These are phyloP conservation scores for Lordiphosa andalusiaca DNA, from an alignment of 2,888 invertebrate genomes.

Conservation along the genomic window DNA sequence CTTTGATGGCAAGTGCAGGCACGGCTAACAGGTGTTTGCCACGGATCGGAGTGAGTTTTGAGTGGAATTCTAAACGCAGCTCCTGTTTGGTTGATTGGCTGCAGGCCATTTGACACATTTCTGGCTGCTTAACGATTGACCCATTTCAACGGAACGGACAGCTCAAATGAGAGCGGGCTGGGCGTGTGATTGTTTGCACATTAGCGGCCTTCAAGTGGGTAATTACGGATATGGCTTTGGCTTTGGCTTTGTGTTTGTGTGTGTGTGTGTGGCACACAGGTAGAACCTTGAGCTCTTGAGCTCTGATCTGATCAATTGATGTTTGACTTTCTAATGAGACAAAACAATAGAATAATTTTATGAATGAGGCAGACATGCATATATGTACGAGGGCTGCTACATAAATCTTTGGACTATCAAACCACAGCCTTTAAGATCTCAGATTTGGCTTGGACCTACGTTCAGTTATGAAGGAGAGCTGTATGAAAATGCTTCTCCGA, in stretches of 20 bases:
- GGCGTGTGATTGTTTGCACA: constrained; percentile 13
- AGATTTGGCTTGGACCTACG: no score
- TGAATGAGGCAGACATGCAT: no score
- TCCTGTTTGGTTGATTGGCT: constrained; percentile 51
- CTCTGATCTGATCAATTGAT: no score
- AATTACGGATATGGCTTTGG: neutral
- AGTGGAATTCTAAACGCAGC: constrained; percentile 50
- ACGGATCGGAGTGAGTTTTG: constrained; percentile 33
- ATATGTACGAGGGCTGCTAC: no score
- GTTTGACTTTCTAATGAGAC: no score
- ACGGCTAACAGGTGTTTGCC: constrained; percentile 50
- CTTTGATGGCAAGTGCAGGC: constrained; percentile 23
- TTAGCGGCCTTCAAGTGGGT: constrained; percentile 2
- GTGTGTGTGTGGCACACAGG: no score
- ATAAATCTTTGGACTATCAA: no score
- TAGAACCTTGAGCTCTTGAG: no score
- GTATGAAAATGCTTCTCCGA: no score
- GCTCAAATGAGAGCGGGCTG: neutral
- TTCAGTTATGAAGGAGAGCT: no score
- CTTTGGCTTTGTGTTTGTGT: neutral
- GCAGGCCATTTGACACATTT: constrained; percentile 68
- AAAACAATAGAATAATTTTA: no score
- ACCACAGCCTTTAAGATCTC: no score
- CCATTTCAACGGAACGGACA: constrained; percentile 54
- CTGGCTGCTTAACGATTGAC: constrained; percentile 62